Conservation (phyloP, 2,113 vertebrate species). For the Erpornis zantholeuca region DNA sequence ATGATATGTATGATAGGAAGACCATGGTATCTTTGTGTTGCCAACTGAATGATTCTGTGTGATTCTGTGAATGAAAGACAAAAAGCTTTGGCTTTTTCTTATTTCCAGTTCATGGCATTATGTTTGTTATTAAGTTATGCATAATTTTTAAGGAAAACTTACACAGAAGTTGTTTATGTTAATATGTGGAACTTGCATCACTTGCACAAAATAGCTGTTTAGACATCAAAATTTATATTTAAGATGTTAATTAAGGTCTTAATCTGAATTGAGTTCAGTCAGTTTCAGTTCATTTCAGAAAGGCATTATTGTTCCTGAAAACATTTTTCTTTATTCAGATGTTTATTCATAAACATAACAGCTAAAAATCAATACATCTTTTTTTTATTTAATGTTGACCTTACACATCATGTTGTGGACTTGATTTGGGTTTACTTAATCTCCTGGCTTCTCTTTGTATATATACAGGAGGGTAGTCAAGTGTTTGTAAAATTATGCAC, state of each 20-base stretch:
- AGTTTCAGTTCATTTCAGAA: neutral
- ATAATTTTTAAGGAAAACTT: neutral
- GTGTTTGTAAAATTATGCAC: neutral
- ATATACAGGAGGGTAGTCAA: neutral
- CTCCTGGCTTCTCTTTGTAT: neutral
- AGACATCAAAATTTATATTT: neutral
- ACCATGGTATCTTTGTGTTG: neutral
- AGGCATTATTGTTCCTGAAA: neutral
- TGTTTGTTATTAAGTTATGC: neutral
- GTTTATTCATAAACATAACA: neutral
- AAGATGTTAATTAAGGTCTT: neutral
- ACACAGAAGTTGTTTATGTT: neutral
- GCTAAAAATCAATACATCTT: neutral
- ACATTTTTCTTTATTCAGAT: neutral
- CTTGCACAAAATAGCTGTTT: neutral
- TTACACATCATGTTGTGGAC: neutral
- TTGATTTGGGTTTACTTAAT: neutral
- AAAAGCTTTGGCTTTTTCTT: neutral
- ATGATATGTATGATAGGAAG: neutral
- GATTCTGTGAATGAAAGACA: neutral
- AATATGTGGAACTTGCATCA: neutral
- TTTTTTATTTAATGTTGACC: neutral
- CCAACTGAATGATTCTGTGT: neutral
- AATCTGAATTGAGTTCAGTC: neutral
- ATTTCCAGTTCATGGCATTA: neutral